phyloP scores from a whole-genome alignment of 1,140 invertebrate genomes.

The Cheumatopsyche charites region DNA sequence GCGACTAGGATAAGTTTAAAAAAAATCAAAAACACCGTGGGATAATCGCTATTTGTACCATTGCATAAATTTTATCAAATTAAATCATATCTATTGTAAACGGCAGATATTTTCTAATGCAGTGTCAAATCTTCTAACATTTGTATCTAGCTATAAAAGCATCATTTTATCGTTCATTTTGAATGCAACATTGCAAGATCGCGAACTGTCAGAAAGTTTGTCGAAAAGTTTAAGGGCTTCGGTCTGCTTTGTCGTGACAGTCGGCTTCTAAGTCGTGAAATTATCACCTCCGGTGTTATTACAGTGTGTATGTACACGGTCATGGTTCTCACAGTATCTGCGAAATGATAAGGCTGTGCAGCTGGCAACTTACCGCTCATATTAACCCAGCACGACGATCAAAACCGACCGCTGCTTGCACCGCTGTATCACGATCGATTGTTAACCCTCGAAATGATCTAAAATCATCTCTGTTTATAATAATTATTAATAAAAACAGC shows the following conservation, averaged over 20 bases:
- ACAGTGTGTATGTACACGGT: neutral
- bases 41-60: too few species aligned
- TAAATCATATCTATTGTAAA: too few species aligned
- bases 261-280: slow-evolving; percentile 5
- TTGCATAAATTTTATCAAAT: too few species aligned
- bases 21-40: too few species aligned
- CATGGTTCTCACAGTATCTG: slow-evolving; percentile 9
- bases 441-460: neutral
- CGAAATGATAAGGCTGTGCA: slow-evolving; percentile 10
- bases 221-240: neutral
- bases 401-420: slow-evolving; percentile 12
- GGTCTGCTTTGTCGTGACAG: neutral
- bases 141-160: too few species aligned
- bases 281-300: slow-evolving; percentile 10
- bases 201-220: neutral
- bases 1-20: too few species aligned
- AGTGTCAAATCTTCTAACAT: too few species aligned
- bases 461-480: too few species aligned
- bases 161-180: too few species aligned
- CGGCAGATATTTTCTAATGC: too few species aligned
- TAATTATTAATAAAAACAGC: too few species aligned
- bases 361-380: slow-evolving; percentile 9
- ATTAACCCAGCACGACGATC: slow-evolving; percentile 4
- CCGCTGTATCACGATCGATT: slow-evolving; percentile 23
- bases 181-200: too few species aligned